Conservation (phyloP, 2,888 invertebrate genomes). For the Rotaria sp. region DNA sequence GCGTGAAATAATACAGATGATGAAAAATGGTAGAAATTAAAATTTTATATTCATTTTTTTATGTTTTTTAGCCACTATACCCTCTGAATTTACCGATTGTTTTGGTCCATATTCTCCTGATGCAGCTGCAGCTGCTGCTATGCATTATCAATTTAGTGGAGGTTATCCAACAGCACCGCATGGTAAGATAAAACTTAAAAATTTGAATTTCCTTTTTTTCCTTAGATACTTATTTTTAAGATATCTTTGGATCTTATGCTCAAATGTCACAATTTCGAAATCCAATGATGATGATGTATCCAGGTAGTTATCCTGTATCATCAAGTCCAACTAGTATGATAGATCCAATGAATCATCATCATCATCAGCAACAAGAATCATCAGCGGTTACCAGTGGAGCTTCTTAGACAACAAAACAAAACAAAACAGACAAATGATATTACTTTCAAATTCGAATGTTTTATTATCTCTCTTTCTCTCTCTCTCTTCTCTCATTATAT, state of each 20-base stretch:
- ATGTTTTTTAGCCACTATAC: neutral
- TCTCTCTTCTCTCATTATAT: neutral
- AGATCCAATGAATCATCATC: slow-evolving; percentile 18
- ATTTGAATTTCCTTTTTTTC: neutral
- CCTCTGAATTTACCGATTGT: slow-evolving; percentile 9
- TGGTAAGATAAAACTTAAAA: neutral
- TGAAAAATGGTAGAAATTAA: neutral
- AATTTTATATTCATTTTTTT: neutral
- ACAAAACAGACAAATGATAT: neutral
- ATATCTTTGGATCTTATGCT: neutral
- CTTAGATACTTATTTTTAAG: neutral
- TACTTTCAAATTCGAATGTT: neutral
- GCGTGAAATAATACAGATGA: slow-evolving; percentile 19
- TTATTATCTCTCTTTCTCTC: neutral
- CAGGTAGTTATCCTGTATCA: slow-evolving; percentile 1
- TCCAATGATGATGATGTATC: slow-evolving; percentile 29
- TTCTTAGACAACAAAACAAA: neutral
- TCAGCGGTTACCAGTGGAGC: slow-evolving; percentile 2
- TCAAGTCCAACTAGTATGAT: slow-evolving; percentile 2
- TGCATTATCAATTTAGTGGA: slow-evolving; percentile 22
- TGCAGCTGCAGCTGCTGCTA: slow-evolving; percentile 14
- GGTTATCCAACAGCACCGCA: neutral
- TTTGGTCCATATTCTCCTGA: slow-evolving; percentile 14
- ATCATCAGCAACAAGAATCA: slow-evolving; percentile 22
- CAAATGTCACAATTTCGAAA: slow-evolving; percentile 29